A percentile compares a stretch with the other conserved stretches of the same genome.
Evolutionary conservation across 1,140 invertebrate species (phyloP).

Genomic region (Ceratina calcarata): DNA sequence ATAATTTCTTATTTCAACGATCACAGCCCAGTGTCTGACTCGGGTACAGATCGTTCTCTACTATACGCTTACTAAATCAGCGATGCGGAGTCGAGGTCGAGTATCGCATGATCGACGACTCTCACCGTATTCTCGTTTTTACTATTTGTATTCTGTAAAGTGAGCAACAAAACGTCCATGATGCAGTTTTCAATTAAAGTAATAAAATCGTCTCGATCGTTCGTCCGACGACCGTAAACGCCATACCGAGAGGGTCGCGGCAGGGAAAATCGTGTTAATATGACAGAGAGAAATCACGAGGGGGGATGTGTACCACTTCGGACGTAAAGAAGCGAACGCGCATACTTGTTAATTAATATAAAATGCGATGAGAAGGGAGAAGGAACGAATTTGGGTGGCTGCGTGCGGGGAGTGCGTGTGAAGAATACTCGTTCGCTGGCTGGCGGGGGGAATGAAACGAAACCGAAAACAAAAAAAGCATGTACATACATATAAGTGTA

Average conservation of each 20-base stretch:
- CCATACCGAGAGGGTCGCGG: constrained; percentile 44
- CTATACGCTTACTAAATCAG: too few species aligned
- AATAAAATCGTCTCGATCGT: neutral
- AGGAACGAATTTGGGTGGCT: constrained; percentile 17
- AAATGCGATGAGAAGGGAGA: neutral
- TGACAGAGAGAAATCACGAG: neutral
- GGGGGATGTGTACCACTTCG: constrained; percentile 50
- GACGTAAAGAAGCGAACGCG: constrained; percentile 36
- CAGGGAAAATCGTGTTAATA: constrained; percentile 73
- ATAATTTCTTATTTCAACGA: too few species aligned
- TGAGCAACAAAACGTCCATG: constrained; percentile 35
- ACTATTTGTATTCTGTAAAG: neutral
- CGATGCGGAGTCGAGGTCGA: too few species aligned
- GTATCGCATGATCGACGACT: too few species aligned
- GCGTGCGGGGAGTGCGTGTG: constrained; percentile 50
- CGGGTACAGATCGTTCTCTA: too few species aligned
- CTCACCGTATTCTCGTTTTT: constrained; percentile 14
- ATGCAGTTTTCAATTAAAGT: constrained; percentile 8
- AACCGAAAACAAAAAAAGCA: constrained; percentile 30
- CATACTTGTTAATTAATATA: constrained; percentile 50
- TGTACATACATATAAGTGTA: constrained; percentile 76
- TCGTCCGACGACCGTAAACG: neutral
- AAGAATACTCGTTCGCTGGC: constrained; percentile 18
- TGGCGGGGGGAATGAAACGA: constrained; percentile 25
- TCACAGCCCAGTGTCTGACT: too few species aligned